Percentiles rank a stretch among this genome's conserved stretches.
These are phyloP conservation scores for Dyspetes luteomarginatus DNA, from an alignment of 2,888 invertebrate genomes.

Conservation along the genomic window DNA sequence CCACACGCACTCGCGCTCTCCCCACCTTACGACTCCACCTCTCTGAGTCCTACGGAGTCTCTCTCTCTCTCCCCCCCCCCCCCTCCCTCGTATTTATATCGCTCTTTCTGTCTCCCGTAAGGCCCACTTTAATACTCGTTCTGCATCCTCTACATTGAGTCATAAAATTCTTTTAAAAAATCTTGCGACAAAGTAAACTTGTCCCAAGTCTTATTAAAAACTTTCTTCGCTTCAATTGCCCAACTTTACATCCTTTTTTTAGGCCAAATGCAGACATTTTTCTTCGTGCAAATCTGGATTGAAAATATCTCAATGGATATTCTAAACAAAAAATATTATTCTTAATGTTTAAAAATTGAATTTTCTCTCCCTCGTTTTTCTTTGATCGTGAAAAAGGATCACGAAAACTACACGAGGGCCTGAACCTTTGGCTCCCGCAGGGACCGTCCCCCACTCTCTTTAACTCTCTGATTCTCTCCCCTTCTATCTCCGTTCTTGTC, in stretches of 20 bases:
- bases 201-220: no score
- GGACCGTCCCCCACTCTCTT: slow-evolving; percentile 79
- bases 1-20: slow-evolving; percentile 56
- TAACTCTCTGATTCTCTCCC: slow-evolving; percentile 37
- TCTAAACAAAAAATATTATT: neutral
- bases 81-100: slow-evolving; percentile 10
- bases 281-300: neutral
- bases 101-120: neutral
- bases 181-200: no score
- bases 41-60: slow-evolving; percentile 52
- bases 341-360: neutral
- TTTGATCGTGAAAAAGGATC: neutral
- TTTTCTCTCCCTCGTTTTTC: neutral
- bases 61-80: slow-evolving; percentile 51
- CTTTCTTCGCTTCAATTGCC: slow-evolving; percentile 34
- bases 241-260: slow-evolving; percentile 39
- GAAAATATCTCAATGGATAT: neutral
- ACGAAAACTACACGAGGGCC: slow-evolving; percentile 73
- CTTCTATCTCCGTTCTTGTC: slow-evolving; percentile 45
- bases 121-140: slow-evolving; percentile 33
- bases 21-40: slow-evolving; percentile 49
- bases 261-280: neutral
- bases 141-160: no score
- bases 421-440: slow-evolving; percentile 81
- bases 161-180: no score